Evolutionary conservation across 1,140 invertebrate genomes (phyloP).

Genomic region (Melanaphis sacchari): DNA sequence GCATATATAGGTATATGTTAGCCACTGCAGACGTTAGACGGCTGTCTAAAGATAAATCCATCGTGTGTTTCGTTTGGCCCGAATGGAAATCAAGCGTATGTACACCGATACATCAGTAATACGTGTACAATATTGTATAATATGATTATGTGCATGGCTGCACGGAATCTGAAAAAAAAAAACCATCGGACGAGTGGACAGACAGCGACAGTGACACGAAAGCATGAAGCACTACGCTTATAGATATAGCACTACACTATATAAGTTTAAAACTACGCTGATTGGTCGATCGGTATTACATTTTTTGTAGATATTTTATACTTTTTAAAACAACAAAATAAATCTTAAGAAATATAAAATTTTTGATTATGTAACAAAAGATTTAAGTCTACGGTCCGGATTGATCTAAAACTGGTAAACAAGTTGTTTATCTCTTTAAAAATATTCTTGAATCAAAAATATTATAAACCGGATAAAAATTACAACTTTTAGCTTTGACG

Average conservation of each 20-base stretch:
- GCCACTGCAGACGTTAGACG: not conserved
- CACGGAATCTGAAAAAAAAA: not conserved
- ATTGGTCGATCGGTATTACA: not conserved
- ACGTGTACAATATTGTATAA: not conserved
- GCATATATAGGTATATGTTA: not conserved
- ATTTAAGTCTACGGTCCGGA: too few species aligned
- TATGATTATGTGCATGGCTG: not conserved
- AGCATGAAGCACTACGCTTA: too few species aligned
- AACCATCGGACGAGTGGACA: not conserved
- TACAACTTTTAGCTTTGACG: not conserved
- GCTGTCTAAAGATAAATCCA: constrained; percentile 40
- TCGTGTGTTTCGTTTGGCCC: constrained; percentile 45
- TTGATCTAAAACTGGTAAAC: too few species aligned
- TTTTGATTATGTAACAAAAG: too few species aligned
- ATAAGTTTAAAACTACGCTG: not conserved
- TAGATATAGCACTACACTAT: too few species aligned
- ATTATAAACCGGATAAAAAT: not conserved
- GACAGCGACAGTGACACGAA: not conserved
- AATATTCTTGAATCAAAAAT: not conserved
- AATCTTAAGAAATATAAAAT: too few species aligned
- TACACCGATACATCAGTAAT: not conserved
- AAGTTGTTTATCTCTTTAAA: too few species aligned
- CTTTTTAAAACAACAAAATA: too few species aligned
- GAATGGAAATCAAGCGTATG: not conserved
- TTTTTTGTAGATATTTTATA: not conserved